These are phyloP conservation scores for Andrena minutula DNA, from an alignment of 2,888 invertebrate species.

Conservation along the genomic window DNA sequence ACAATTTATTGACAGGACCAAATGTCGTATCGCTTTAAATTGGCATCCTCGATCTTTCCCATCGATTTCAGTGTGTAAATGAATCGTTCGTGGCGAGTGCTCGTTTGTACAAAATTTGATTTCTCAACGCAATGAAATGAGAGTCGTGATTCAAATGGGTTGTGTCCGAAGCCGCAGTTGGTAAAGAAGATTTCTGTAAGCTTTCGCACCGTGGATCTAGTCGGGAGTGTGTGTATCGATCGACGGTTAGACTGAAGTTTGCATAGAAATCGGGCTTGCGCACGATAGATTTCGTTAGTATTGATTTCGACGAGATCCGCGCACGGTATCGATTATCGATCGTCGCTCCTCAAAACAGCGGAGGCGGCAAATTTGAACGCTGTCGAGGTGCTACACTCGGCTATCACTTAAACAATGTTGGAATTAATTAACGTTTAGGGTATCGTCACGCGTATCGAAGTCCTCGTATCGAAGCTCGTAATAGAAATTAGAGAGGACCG, in stretches of 20 bases:
- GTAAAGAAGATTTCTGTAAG: slow-evolving; percentile 34
- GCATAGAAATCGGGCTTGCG: neutral
- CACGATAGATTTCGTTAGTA: neutral
- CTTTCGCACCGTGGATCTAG: slow-evolving; percentile 8
- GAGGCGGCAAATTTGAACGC: slow-evolving; percentile 6
- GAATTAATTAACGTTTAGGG: slow-evolving; percentile 21
- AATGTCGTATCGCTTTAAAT: slow-evolving; percentile 20
- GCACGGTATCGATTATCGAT: slow-evolving; percentile 23
- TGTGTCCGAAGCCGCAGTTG: slow-evolving; percentile 21
- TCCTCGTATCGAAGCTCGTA: slow-evolving; percentile 1
- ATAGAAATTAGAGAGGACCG: neutral
- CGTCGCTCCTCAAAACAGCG: neutral
- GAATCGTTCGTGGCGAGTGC: neutral
- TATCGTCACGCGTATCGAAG: slow-evolving; percentile 11
- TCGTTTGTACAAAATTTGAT: neutral
- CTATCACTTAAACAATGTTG: slow-evolving; percentile 36
- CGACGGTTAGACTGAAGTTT: slow-evolving; percentile 10
- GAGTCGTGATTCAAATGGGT: neutral
- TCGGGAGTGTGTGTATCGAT: slow-evolving; percentile 12
- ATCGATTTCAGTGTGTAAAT: slow-evolving; percentile 2
- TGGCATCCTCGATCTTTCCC: slow-evolving; percentile 7
- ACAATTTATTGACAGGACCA: slow-evolving; percentile 43
- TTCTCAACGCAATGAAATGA: neutral
- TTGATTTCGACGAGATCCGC: slow-evolving; percentile 1
- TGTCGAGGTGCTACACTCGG: slow-evolving; percentile 36